Base-by-base conservation (phyloP, 1,140 invertebrate genomes). In the Drosophila punjabiensis region DNA sequence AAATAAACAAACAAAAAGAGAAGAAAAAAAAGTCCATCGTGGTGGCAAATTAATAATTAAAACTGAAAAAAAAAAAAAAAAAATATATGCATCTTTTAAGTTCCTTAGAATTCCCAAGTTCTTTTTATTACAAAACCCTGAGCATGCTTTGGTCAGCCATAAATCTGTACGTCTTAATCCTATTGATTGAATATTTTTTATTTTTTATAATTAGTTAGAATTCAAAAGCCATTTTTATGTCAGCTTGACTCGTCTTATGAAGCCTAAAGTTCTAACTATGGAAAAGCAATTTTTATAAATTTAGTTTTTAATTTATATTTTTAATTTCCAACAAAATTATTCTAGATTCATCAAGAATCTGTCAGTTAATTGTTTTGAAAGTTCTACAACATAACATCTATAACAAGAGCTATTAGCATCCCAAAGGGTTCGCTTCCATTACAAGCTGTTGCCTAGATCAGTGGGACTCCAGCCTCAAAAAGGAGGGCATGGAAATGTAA, bases 401-500 rank as follows among this genome's bases (percentile, higher is more conserved):
- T 18, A 1, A 6, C 14, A n/a, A 48, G 10, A 45, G 20, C 9
- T 14, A 39, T 9, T 7, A 28, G 6, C 48, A 67, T 67, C n/a
- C 67, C 47, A 55, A 70, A 67, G 16, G 30, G 13, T 55, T 70
- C 16, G 48, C 5, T 11, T 16, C 14, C 14, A 14, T 24, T 0
- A 11, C 39, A 35, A 18, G 9, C 41, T n/a, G 5, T 60, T 35
- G 5, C 70, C 75, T 20, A 56, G 50, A 48, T 76, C 73, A 6
- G 4, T 30, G 13, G 11, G 53, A 43, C 70, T 43, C 47, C 16
- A 24, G 1, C 5, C 18, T 2, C 41, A 11, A 5, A 39, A 37
- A 16, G 11, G 14, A 62, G 70, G n/a, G 32, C 56, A 73, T 37
- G 43, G 20, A 69, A 39, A 55, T 35, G 53, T 28, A 58, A 58